phyloP scores from a whole-genome alignment of 2,888 invertebrate species.

The Leucophora obtusa region DNA sequence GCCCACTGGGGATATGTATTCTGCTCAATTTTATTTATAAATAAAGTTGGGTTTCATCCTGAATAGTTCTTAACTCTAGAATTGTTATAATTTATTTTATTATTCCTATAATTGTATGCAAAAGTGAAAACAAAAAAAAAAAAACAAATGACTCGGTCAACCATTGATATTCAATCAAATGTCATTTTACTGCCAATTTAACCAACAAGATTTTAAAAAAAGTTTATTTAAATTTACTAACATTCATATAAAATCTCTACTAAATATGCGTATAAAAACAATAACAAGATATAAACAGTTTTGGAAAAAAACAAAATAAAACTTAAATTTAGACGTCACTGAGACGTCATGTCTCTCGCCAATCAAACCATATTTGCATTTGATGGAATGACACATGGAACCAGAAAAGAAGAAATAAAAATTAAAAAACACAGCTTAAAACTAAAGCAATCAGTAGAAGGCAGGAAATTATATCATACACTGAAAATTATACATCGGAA shows the following conservation, averaged over 20 bases:
- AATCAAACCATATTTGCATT: conserved; percentile 67
- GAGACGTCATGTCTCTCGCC: conserved; percentile 68
- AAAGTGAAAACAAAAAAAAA: background rate
- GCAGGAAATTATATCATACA: conserved; percentile 27
- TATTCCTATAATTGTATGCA: background rate
- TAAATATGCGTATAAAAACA: conserved; percentile 50
- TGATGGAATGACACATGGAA: conserved; percentile 55
- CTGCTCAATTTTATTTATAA: no score
- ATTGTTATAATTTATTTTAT: background rate
- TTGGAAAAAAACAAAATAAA: background rate
- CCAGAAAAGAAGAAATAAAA: conserved; percentile 1
- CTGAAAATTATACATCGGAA: background rate
- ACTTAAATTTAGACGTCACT: conserved; percentile 73
- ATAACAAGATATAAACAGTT: conserved; percentile 19
- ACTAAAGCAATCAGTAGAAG: conserved; percentile 20
- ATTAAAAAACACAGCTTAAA: conserved; percentile 26
- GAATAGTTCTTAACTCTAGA: no score
- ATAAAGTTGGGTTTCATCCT: no score
- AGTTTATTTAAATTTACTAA: conserved; percentile 27
- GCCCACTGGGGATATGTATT: no score
- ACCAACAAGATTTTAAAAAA: conserved; percentile 28
- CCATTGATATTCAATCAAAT: conserved; percentile 53
- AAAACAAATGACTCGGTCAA: conserved; percentile 41
- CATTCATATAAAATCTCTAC: conserved; percentile 3
- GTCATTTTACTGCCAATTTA: conserved; percentile 55